Conservation (phyloP, 2,113 vertebrate species). For the Oryzias woworae region DNA sequence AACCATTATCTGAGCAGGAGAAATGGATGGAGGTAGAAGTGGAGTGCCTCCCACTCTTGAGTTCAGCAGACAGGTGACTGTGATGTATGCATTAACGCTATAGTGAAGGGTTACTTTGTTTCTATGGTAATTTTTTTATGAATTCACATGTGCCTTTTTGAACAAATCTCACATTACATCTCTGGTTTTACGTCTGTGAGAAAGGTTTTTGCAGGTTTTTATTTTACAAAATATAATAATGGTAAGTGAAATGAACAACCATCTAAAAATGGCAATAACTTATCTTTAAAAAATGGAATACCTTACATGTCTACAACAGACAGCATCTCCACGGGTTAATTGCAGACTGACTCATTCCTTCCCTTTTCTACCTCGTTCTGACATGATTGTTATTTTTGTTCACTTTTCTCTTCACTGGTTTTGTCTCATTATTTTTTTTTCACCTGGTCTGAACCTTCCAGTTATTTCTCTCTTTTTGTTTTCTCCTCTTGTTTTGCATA, state of each 20-base stretch:
- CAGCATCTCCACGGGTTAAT: constrained; percentile 12
- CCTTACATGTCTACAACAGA: background rate
- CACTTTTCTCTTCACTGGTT: background rate
- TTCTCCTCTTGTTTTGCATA: background rate
- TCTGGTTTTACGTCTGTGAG: too few relatives aligned
- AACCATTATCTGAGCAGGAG: constrained; percentile 13
- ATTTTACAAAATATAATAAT: too few relatives aligned
- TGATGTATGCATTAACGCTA: constrained; percentile 22
- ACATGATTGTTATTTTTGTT: constrained; percentile 2
- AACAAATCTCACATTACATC: too few relatives aligned
- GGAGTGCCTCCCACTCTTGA: constrained; percentile 41
- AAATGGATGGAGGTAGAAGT: constrained; percentile 19
- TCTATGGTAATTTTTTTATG: background rate
- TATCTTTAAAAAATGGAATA: constrained; percentile 42
- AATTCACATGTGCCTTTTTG: too few relatives aligned
- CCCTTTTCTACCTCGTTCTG: constrained; percentile 3
- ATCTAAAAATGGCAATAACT: constrained; percentile 15
- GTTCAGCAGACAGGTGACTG: constrained; percentile 16
- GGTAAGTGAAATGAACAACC: too few relatives aligned
- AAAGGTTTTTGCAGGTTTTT: too few relatives aligned
- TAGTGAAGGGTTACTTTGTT: constrained; percentile 16
- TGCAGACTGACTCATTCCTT: constrained; percentile 27
- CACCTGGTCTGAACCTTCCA: background rate
- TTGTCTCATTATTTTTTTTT: background rate
- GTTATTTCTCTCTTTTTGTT: background rate